Conservation (phyloP, 1,140 invertebrate genomes). For the Sitobion miscanthi region DNA sequence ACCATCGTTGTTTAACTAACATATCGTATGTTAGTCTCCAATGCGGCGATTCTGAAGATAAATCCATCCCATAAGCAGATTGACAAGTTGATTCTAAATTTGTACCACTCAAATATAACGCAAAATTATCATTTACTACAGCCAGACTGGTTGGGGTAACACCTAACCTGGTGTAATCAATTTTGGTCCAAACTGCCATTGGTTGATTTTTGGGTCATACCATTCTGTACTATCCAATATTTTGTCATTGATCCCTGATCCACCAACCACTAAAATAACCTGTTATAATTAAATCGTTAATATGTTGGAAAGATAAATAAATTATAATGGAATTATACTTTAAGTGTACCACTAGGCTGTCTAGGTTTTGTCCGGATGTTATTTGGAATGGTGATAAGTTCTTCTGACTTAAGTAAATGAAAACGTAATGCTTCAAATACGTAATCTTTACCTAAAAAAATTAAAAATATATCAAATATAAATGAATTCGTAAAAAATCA, state of each 20-base stretch:
- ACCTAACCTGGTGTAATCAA: constrained; percentile 86
- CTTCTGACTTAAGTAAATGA: constrained; percentile 86
- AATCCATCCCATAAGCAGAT: constrained; percentile 76
- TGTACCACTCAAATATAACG: constrained; percentile 80
- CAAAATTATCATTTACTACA: constrained; percentile 86
- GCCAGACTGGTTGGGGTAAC: no score
- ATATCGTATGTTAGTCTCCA: constrained; percentile 87
- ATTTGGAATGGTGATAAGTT: constrained; percentile 69
- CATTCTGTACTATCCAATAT: constrained; percentile 81
- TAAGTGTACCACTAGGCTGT: constrained; percentile 63
- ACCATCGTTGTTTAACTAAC: constrained; percentile 87
- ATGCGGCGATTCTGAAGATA: constrained; percentile 66
- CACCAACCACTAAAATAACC: constrained; percentile 90
- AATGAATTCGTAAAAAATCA: no score
- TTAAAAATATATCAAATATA: no score
- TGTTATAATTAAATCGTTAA: constrained; percentile 61
- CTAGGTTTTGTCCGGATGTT: constrained; percentile 83
- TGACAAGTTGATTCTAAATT: constrained; percentile 72
- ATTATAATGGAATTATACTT: not conserved
- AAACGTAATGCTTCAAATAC: constrained; percentile 92
- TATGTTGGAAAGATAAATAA: not conserved
- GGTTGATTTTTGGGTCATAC: constrained; percentile 84
- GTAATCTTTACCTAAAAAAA: constrained; percentile 60
- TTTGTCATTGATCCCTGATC: constrained; percentile 83
- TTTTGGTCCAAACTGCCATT: constrained; percentile 77